Evolutionary conservation across 1,140 invertebrate species (phyloP).

Genomic region (Chymomyza costata): DNA sequence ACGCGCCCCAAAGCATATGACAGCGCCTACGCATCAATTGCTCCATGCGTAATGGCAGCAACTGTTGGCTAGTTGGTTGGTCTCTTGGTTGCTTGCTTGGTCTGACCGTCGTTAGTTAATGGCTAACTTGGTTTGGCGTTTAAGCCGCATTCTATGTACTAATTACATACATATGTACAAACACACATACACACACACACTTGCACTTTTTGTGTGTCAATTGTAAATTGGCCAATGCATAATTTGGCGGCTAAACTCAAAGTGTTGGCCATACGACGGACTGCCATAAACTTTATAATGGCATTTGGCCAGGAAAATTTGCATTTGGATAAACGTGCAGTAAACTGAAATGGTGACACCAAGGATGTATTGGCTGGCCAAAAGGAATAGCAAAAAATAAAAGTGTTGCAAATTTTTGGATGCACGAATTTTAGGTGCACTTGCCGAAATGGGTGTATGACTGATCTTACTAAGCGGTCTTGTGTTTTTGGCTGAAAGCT

Average conservation of each 20-base stretch:
- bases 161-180: conserved; percentile 41
- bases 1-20: conserved; percentile 6
- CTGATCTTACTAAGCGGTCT: too few species aligned
- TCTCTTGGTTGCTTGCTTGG: too few species aligned
- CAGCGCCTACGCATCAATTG: conserved; percentile 28
- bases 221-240: conserved; percentile 47
- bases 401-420: too few species aligned
- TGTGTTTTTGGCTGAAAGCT: too few species aligned
- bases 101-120: too few species aligned
- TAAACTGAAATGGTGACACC: conserved; percentile 4
- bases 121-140: conserved; percentile 34
- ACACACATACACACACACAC: conserved; percentile 18
- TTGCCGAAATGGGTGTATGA: too few species aligned
- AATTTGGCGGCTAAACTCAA: conserved; percentile 33
- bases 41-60: conserved; percentile 46
- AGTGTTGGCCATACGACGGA: not conserved
- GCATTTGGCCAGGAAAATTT: conserved; percentile 20
- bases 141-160: conserved; percentile 45
- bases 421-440: too few species aligned
- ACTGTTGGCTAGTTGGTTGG: conserved; percentile 37
- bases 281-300: conserved; percentile 20
- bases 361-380: too few species aligned
- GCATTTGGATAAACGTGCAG: conserved; percentile 16
- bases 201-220: conserved; percentile 41
- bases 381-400: too few species aligned